A percentile compares a stretch with the other conserved stretches of the same genome.
phyloP scores from a whole-genome alignment of 2,888 invertebrate genomes.

The Caenorhabditis parvicauda region DNA sequence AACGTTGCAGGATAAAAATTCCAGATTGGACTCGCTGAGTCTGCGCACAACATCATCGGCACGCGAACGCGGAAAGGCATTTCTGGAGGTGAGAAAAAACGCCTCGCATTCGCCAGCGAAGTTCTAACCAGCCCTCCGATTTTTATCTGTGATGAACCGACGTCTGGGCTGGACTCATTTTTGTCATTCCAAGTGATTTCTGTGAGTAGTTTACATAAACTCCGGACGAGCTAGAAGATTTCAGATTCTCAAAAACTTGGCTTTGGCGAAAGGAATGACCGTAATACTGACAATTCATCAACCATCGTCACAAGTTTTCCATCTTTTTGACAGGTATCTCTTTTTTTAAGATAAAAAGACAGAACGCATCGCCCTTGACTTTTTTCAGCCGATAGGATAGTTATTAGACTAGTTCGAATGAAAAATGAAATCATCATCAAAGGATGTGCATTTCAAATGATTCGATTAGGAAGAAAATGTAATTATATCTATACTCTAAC shows the following conservation, averaged over 20 bases:
- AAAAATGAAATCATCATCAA: no score
- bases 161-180: slow-evolving; percentile 67
- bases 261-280: slow-evolving; percentile 75
- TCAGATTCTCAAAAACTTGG: slow-evolving; percentile 64
- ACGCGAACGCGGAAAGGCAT: slow-evolving; percentile 76
- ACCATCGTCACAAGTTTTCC: slow-evolving; percentile 84
- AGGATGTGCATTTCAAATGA: no score
- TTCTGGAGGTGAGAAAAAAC: slow-evolving; percentile 89
- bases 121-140: slow-evolving; percentile 70
- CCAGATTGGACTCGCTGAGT: slow-evolving; percentile 68
- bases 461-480: no score
- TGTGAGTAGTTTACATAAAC: slow-evolving; percentile 7
- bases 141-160: slow-evolving; percentile 68
- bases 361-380: no score
- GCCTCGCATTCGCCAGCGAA: slow-evolving; percentile 88
- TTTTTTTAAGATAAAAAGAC: no score
- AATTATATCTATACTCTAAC: no score
- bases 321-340: slow-evolving; percentile 81
- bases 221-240: not conserved
- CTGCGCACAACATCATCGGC: slow-evolving; percentile 78
- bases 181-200: slow-evolving; percentile 49
- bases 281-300: slow-evolving; percentile 91
- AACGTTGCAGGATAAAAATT: slow-evolving; percentile 3
- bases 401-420: no score
- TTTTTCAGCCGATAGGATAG: no score